Base-by-base conservation (phyloP, 2,113 vertebrate species). In the Australoheros scitulus region DNA sequence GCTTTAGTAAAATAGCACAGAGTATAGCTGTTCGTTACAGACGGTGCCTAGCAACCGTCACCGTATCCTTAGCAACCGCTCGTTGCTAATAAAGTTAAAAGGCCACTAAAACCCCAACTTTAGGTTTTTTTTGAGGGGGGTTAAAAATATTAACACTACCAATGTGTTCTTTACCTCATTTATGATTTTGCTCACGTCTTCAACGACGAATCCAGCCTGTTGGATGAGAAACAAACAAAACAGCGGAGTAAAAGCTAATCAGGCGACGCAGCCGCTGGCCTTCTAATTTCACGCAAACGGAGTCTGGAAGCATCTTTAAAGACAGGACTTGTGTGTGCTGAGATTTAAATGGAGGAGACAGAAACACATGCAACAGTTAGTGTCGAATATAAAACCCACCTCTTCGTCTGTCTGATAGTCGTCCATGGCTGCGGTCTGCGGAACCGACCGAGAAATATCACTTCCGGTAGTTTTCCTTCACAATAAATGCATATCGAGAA, bases 121-220 rank as follows among this genome's bases (percentile, higher is more conserved):
- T 36, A 2, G 6, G 14, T 5, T 1, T 63, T 63, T 32, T 10
- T 11, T 38, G 36, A 3, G 14, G 14, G 5, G 7, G 6, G 10
- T 2, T 1, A 36, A 36, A n/a, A 1, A 4, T 2, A 11, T 7
- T 0, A 3, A 50, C 17, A 32, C 6, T 32, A 1, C 0, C 20
- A 3, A 34, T 22, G 11, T 18, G 60, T 77, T 24, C 6, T 85
- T 87, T 95, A 99, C 98, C 97, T 99, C 97, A 94, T 97, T 98
- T 29, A 99, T 96, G 61, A 99, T 97, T 93, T 95, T 93, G 94
- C 95, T 97, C 81, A 99, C 97, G 95, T 99, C 98, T 77, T 99
- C 98, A 20, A 97, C 96, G 38, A 96, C 93, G 89, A 99, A 99
- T 11, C 93, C 80, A 32, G 95, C 95, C 98, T 99, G 91, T 22